A percentile compares a stretch with the other conserved stretches of the same genome.
Evolutionary conservation across 2,888 invertebrate genomes (phyloP).

Genomic region (Hypercompe scribonia): DNA sequence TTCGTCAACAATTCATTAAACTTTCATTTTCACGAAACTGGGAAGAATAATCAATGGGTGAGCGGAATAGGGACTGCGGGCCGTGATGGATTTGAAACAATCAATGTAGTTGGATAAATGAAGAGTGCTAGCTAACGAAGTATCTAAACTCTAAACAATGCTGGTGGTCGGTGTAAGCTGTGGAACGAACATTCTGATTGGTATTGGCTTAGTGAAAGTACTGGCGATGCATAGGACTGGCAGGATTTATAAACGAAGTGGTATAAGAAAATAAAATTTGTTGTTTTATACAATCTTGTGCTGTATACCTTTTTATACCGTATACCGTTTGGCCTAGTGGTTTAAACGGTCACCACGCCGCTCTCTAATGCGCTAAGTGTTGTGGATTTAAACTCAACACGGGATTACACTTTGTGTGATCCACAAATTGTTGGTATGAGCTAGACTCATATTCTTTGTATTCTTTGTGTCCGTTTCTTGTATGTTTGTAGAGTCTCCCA

Average conservation of each 20-base stretch:
- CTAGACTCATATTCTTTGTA: no score
- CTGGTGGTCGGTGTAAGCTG: conserved; percentile 58
- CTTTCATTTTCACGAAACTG: conserved; percentile 60
- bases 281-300: neutral
- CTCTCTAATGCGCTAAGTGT: no score
- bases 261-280: conserved; percentile 43
- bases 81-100: conserved; percentile 71
- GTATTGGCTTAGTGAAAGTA: conserved; percentile 63
- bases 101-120: conserved; percentile 68
- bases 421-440: no score
- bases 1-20: conserved; percentile 57
- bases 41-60: conserved; percentile 64
- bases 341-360: no score
- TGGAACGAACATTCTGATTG: conserved; percentile 68
- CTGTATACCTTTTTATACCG: neutral
- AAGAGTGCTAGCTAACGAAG: conserved; percentile 70
- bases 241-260: conserved; percentile 56
- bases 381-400: no score
- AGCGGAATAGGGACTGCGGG: conserved; percentile 54
- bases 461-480: no score
- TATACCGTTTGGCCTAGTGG: no score
- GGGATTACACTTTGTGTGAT: no score
- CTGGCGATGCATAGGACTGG: neutral
- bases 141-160: conserved; percentile 63
- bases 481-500: no score